Conservation (phyloP, 2,113 vertebrate species). For the Eulemur macaco region DNA sequence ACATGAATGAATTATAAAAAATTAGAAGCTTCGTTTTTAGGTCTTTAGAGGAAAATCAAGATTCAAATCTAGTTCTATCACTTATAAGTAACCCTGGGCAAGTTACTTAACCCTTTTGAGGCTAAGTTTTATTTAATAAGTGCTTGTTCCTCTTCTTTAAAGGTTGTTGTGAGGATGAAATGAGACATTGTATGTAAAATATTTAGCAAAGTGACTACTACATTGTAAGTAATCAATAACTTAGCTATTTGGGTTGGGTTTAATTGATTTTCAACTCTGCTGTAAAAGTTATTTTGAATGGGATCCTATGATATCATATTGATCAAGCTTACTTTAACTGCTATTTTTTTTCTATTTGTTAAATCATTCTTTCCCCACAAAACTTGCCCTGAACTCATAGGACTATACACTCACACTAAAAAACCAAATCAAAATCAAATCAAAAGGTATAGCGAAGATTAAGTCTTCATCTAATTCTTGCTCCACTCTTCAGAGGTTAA, state of each 20-base stretch:
- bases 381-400: not conserved
- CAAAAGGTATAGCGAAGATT: not conserved
- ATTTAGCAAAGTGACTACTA: not conserved
- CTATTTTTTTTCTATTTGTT: not conserved
- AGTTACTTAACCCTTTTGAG: not conserved
- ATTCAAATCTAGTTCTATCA: slow-evolving; percentile 23
- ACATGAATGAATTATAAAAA: not conserved
- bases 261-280: not conserved
- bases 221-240: not conserved
- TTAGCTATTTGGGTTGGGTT: not conserved
- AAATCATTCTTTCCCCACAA: not conserved
- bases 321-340: slow-evolving; percentile 9
- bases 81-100: not conserved
- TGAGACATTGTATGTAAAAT: not conserved
- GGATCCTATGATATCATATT: not conserved
- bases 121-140: not conserved
- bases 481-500: not conserved
- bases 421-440: not conserved
- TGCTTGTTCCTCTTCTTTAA: not conserved
- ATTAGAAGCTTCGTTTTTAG: not conserved
- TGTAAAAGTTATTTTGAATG: not conserved
- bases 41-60: not conserved
- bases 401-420: not conserved
- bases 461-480: slow-evolving; percentile 11
- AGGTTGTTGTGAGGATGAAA: not conserved